These are phyloP conservation scores for Echinarachnius parma DNA, from an alignment of 53 echinoderm and acorn worm genomes.

Conservation along the genomic window DNA sequence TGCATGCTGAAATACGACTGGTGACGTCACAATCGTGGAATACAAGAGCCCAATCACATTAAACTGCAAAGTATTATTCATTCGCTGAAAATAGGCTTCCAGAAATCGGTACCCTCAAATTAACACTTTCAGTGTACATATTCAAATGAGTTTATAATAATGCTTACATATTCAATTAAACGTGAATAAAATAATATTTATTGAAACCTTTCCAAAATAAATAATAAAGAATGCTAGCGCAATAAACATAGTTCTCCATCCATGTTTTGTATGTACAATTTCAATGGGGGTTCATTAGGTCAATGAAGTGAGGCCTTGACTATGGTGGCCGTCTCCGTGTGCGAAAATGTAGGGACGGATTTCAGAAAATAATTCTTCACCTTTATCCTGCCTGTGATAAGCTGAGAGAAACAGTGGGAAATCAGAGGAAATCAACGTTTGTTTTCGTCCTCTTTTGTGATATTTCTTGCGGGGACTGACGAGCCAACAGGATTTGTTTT, in stretches of 20 bases:
- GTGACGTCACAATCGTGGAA: constrained; percentile 49
- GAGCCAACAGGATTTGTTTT: background rate
- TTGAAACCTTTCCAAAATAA: background rate
- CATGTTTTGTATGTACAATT: constrained; percentile 27
- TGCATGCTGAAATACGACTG: too few relatives aligned
- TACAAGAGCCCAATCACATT: constrained; percentile 20
- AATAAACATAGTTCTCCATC: constrained; percentile 28
- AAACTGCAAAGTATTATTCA: constrained; percentile 4
- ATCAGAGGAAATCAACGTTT: too few relatives aligned
- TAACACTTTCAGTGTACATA: background rate
- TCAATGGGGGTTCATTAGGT: too few relatives aligned
- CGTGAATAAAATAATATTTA: background rate
- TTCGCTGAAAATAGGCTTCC: background rate
- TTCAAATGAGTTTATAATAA: too few relatives aligned
- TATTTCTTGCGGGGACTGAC: background rate
- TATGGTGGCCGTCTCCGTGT: background rate
- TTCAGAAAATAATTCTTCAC: background rate
- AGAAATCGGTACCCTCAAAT: too few relatives aligned
- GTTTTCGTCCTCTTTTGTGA: background rate
- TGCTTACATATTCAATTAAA: background rate
- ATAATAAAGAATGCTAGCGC: constrained; percentile 18
- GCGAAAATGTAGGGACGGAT: background rate
- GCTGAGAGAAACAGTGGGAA: background rate
- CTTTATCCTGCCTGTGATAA: background rate
- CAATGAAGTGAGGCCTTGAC: too few relatives aligned